Evolutionary conservation across 2,113 vertebrate species (phyloP).

Genomic region (Arenaria interpres): DNA sequence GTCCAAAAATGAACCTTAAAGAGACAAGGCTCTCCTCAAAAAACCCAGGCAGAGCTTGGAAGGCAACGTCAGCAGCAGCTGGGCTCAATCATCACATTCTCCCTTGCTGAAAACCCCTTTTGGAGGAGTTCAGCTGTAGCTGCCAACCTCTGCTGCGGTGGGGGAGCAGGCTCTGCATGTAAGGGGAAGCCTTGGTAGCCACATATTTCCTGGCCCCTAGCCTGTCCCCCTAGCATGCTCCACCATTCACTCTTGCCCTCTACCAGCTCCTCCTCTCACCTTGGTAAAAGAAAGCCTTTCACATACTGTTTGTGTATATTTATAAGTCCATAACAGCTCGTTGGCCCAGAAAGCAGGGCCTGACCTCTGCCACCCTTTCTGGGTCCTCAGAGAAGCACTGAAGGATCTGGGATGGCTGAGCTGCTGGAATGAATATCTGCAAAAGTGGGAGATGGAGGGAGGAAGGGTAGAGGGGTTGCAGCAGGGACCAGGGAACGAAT

Average conservation of each 20-base stretch:
- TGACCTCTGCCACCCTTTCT: not conserved
- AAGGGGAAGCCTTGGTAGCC: not conserved
- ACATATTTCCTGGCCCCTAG: not conserved
- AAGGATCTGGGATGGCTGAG: not conserved
- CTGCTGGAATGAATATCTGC: not conserved
- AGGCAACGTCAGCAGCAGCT: not conserved
- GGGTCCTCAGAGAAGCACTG: not conserved
- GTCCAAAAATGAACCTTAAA: not conserved
- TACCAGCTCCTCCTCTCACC: not conserved
- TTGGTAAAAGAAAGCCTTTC: not conserved
- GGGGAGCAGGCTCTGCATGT: not conserved
- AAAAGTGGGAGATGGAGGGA: not conserved
- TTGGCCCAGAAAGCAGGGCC: not conserved
- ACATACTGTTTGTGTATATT: not conserved
- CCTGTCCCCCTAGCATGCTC: not conserved
- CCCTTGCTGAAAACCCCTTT: not conserved
- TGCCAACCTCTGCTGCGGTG: rapidly evolving
- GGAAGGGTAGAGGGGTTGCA: not conserved
- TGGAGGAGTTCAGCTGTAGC: not conserved
- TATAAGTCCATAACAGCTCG: rapidly evolving
- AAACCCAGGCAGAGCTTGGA: not conserved
- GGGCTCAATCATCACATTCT: not conserved
- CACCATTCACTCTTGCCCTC: not conserved
- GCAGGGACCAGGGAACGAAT: not conserved
- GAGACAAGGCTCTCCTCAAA: not conserved